Evolutionary conservation across 2,888 invertebrate genomes (phyloP).

Genomic region (Cremastobaeus sp.): DNA sequence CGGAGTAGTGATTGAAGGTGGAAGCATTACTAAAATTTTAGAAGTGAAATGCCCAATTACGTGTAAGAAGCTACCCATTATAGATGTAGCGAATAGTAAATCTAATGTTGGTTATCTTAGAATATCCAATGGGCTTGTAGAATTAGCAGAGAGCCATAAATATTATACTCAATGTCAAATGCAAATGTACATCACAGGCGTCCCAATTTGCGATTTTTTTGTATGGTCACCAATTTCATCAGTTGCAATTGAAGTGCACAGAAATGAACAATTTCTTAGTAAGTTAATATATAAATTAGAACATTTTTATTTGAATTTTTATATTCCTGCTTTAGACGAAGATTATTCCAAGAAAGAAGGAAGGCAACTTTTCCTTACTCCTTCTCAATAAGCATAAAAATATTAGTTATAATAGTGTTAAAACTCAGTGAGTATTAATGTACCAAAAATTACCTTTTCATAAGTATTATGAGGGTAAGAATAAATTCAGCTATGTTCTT

Average conservation of each 20-base stretch:
- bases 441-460: too few species aligned
- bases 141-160: constrained; percentile 17
- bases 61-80: constrained; percentile 22
- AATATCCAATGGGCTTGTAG: not conserved
- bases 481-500: too few species aligned
- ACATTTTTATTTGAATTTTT: constrained; percentile 14
- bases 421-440: too few species aligned
- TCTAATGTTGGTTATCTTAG: constrained; percentile 16
- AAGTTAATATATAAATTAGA: constrained; percentile 3
- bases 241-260: constrained; percentile 5
- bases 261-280: constrained; percentile 2
- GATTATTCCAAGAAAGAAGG: too few species aligned
- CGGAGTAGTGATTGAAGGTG: constrained; percentile 57
- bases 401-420: too few species aligned
- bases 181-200: constrained; percentile 30
- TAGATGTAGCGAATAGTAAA: not conserved
- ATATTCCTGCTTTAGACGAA: not conserved
- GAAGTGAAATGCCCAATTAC: constrained; percentile 60
- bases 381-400: too few species aligned
- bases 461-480: too few species aligned
- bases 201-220: constrained; percentile 35
- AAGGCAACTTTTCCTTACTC: too few species aligned
- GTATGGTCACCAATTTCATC: constrained; percentile 28
- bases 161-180: constrained; percentile 47
- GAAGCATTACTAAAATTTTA: constrained; percentile 36